A percentile compares a stretch with the other conserved stretches of the same genome.
These are phyloP conservation scores for Megalurothrips usitatus DNA, from an alignment of 2,888 invertebrate genomes.

Conservation along the genomic window DNA sequence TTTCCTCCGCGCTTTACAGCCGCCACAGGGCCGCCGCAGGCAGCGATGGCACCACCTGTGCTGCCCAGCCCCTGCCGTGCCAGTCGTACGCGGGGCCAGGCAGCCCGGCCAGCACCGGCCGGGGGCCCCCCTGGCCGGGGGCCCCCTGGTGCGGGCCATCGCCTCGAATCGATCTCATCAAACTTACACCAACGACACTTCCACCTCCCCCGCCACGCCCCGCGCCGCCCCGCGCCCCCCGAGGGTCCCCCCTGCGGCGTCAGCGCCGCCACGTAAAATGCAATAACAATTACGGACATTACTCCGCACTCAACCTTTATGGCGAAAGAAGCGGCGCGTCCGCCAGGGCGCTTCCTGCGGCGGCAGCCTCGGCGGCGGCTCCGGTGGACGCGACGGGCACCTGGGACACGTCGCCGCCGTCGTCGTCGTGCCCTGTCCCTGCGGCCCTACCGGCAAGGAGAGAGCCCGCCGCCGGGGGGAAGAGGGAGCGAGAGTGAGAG, in stretches of 20 bases:
- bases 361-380: too few relatives aligned
- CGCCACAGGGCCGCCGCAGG: background rate
- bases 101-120: background rate
- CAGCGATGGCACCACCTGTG: background rate
- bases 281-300: slow-evolving; percentile 21
- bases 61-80: background rate
- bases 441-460: too few relatives aligned
- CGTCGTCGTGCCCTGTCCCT: too few relatives aligned
- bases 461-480: background rate
- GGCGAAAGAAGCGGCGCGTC: slow-evolving; percentile 5
- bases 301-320: slow-evolving; percentile 16
- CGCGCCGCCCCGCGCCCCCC: background rate
- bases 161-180: slow-evolving; percentile 24
- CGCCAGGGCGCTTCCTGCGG: background rate
- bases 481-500: background rate
- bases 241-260: background rate
- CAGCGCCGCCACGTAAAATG: slow-evolving; percentile 5
- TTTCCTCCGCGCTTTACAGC: background rate
- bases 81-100: background rate
- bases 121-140: too few relatives aligned
- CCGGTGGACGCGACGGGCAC: too few relatives aligned
- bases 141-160: background rate
- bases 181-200: slow-evolving; percentile 19
- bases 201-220: background rate
- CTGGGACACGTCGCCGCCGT: too few relatives aligned